Conservation (phyloP, 2,797 vertebrate species). For the Smutsia temminckii region DNA sequence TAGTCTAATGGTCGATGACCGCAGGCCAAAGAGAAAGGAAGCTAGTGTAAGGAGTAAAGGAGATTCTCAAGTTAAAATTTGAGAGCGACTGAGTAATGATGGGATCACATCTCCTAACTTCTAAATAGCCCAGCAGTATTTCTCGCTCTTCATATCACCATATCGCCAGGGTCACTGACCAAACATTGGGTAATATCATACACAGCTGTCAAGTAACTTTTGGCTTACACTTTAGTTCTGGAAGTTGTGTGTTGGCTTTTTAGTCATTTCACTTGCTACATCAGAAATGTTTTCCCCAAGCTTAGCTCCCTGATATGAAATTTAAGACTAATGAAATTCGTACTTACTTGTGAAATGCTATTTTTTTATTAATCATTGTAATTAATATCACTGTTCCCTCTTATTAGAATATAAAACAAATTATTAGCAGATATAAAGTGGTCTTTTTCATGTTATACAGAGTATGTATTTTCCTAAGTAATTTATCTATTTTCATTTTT, state of each 20-base stretch:
- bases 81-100: not conserved
- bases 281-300: not conserved
- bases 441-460: not conserved
- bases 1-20: not conserved
- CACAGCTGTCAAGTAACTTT: not conserved
- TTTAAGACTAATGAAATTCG: conserved; percentile 24
- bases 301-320: conserved; percentile 23
- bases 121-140: not conserved
- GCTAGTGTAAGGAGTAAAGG: not conserved
- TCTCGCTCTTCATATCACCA: not conserved
- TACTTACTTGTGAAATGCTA: not conserved
- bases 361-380: not conserved
- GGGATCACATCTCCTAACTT: not conserved
- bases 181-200: not conserved
- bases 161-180: not conserved
- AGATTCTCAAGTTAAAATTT: not conserved
- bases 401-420: not conserved
- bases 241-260: not conserved
- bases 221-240: not conserved
- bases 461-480: conserved; percentile 4
- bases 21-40: not conserved
- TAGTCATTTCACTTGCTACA: not conserved
- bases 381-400: not conserved
- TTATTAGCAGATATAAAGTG: not conserved
- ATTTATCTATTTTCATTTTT: not conserved